Evolutionary conservation across 2,113 vertebrate species (phyloP).

Genomic region (Myotis yumanensis): DNA sequence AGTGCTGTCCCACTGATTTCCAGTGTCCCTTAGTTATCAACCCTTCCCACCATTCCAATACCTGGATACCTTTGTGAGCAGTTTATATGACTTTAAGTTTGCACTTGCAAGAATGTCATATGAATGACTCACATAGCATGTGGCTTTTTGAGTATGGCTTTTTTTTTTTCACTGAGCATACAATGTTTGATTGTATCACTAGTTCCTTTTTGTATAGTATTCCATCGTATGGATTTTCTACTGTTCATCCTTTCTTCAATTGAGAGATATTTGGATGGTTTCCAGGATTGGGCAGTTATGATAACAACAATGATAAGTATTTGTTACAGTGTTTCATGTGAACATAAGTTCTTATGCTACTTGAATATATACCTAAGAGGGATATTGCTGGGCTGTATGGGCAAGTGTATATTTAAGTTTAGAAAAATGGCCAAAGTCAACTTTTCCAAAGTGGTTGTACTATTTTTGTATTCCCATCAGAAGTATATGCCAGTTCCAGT

Average conservation of each 20-base stretch:
- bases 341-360: background rate
- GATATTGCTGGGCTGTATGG: background rate
- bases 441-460: background rate
- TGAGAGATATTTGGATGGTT: background rate
- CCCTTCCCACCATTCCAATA: background rate
- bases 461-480: background rate
- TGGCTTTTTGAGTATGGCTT: background rate
- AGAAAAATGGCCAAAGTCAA: background rate
- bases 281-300: background rate
- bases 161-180: background rate
- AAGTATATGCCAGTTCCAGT: background rate
- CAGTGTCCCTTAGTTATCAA: background rate
- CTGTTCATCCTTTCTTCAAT: background rate
- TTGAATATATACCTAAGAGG: background rate
- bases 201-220: background rate
- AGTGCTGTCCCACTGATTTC: background rate
- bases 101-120: background rate
- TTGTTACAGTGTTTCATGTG: background rate
- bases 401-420: background rate
- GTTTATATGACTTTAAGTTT: background rate
- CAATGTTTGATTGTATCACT: background rate
- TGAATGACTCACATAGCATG: background rate
- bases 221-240: background rate
- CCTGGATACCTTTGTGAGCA: background rate
- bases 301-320: background rate